These are phyloP conservation scores for Callyntrura guangdongensis DNA, from an alignment of 2,888 invertebrate species.

Conservation along the genomic window DNA sequence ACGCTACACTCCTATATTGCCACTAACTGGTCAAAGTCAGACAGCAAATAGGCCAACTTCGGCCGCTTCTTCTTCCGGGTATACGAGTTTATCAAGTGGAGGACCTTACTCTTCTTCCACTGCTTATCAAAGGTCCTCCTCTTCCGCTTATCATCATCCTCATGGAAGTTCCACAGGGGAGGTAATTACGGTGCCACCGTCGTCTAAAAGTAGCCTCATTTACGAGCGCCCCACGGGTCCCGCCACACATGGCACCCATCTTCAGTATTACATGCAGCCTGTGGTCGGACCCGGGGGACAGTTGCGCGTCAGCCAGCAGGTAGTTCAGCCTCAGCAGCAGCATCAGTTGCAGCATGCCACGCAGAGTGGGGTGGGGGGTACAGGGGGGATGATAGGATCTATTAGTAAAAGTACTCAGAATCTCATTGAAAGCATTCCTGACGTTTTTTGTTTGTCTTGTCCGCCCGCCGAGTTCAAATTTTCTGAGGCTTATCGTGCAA, in stretches of 20 bases:
- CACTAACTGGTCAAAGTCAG: slow-evolving; percentile 63
- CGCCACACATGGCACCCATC: slow-evolving; percentile 76
- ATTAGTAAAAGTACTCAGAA: slow-evolving; percentile 84
- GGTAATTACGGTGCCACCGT: slow-evolving; percentile 84
- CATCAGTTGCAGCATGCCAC: slow-evolving; percentile 56
- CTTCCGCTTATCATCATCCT: slow-evolving; percentile 72
- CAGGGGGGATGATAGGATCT: slow-evolving; percentile 70
- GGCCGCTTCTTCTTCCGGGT: slow-evolving; percentile 80
- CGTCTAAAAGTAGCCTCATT: slow-evolving; percentile 69
- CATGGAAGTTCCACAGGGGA: slow-evolving; percentile 56
- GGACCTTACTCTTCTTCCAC: slow-evolving; percentile 76
- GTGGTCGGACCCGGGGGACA: slow-evolving; percentile 29
- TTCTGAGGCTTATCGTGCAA: slow-evolving; percentile 85
- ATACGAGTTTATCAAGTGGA: slow-evolving; percentile 79
- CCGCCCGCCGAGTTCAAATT: slow-evolving; percentile 85
- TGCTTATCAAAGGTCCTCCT: slow-evolving; percentile 68
- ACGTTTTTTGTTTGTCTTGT: slow-evolving; percentile 85
- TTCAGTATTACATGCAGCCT: slow-evolving; percentile 79
- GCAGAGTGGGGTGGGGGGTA: slow-evolving; percentile 14
- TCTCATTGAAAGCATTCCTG: slow-evolving; percentile 84
- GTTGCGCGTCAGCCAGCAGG: slow-evolving; percentile 47
- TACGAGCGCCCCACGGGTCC: slow-evolving; percentile 73
- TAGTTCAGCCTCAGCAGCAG: slow-evolving; percentile 31
- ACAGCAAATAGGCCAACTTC: slow-evolving; percentile 66
- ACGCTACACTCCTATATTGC: slow-evolving; percentile 82